phyloP scores from a whole-genome alignment of 2,797 vertebrate species.

The Phalanger gymnotis region DNA sequence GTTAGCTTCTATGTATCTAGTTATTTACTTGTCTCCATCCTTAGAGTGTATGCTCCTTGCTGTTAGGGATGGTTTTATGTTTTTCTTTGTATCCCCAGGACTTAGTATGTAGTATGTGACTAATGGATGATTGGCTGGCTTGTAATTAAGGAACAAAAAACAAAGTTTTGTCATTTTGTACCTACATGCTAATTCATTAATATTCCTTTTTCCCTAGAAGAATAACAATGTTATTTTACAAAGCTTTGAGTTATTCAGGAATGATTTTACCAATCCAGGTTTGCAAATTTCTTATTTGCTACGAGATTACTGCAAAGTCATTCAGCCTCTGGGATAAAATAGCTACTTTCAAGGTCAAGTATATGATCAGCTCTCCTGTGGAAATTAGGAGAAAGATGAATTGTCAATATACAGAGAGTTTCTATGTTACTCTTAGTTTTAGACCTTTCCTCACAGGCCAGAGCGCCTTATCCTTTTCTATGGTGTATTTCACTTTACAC shows the following conservation, averaged over 20 bases:
- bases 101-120: background rate
- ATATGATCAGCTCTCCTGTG: background rate
- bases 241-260: conserved; percentile 29
- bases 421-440: conserved; percentile 9
- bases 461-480: background rate
- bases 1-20: background rate
- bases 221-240: conserved; percentile 41
- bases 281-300: conserved; percentile 19
- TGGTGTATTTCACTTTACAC: background rate
- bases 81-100: background rate
- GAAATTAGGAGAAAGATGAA: conserved; percentile 24
- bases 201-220: conserved; percentile 21
- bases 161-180: background rate
- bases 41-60: background rate
- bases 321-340: background rate
- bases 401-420: conserved; percentile 11
- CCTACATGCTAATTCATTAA: conserved; percentile 14
- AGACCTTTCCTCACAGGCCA: conserved; percentile 20
- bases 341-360: background rate
- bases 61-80: background rate
- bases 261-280: conserved; percentile 9
- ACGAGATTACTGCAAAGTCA: conserved; percentile 27
- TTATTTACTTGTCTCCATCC: background rate
- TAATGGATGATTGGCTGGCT: background rate
- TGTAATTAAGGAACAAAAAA: background rate